Evolutionary conservation across 2,888 invertebrate genomes (phyloP).

Genomic region (Prostheceraeus crozeri): DNA sequence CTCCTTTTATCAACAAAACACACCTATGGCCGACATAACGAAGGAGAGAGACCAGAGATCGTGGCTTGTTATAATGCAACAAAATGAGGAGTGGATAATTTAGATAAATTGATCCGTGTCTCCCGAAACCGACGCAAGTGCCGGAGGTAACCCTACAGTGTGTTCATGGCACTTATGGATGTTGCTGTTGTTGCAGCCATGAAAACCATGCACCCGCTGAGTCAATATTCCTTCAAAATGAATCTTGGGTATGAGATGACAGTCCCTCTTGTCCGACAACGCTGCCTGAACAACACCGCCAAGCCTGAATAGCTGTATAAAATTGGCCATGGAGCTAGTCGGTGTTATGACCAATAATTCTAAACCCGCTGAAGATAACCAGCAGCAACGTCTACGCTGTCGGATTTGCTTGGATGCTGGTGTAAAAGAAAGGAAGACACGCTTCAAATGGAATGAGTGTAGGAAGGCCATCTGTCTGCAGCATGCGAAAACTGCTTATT

Average conservation of each 20-base stretch:
- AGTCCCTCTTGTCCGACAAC: conserved; percentile 13
- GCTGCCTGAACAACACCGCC: no score
- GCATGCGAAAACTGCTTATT: conserved; percentile 4
- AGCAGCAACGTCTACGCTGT: conserved; percentile 17
- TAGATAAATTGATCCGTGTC: conserved; percentile 6
- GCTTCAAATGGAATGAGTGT: conserved; percentile 10
- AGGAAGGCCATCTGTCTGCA: conserved; percentile 1
- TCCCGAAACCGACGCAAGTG: neutral
- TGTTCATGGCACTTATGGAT: neutral
- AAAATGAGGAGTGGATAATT: neutral
- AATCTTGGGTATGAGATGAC: conserved; percentile 9
- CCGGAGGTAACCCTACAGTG: conserved; percentile 2
- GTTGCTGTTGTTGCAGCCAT: conserved; percentile 7
- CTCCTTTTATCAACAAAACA: conserved; percentile 10
- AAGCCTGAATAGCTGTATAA: conserved; percentile 5
- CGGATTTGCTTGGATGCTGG: conserved; percentile 5
- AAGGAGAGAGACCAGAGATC: conserved; percentile 1
- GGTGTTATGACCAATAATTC: conserved; percentile 1
- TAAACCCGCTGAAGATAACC: neutral
- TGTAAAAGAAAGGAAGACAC: conserved; percentile 6
- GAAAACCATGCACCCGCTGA: conserved; percentile 1
- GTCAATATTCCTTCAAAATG: conserved; percentile 13
- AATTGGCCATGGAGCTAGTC: conserved; percentile 14
- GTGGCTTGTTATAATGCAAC: neutral
- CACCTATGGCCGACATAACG: neutral